Conservation (phyloP, 2,888 invertebrate genomes). For the Epirrhoe tristata region DNA sequence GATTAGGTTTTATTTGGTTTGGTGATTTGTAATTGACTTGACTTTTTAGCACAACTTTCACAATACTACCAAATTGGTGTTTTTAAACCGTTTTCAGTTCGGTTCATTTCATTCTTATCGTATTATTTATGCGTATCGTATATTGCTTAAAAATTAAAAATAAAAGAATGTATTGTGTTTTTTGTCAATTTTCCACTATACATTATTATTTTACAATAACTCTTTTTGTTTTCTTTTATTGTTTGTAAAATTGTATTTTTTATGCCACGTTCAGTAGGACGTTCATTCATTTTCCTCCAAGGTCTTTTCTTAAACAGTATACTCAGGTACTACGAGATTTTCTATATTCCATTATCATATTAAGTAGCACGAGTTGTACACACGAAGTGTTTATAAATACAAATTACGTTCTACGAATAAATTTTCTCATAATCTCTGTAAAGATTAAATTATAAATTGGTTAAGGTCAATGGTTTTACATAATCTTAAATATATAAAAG, state of each 20-base stretch:
- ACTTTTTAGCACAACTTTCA: constrained; percentile 18
- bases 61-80: constrained; percentile 17
- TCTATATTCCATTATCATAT: too few relatives aligned
- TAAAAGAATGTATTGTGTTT: not conserved
- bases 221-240: not conserved
- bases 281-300: too few relatives aligned
- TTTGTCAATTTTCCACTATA: not conserved
- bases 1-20: constrained; percentile 15
- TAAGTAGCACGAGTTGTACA: too few relatives aligned
- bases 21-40: constrained; percentile 4
- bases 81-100: constrained; percentile 1
- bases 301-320: too few relatives aligned
- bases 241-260: not conserved
- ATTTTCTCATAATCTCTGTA: not conserved
- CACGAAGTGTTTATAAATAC: not conserved
- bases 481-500: not conserved
- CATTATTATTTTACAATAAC: not conserved
- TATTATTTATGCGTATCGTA: constrained; percentile 12
- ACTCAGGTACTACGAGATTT: too few relatives aligned
- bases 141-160: not conserved
- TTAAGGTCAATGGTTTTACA: constrained; percentile 1
- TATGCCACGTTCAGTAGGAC: not conserved
- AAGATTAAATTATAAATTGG: not conserved
- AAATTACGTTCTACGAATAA: not conserved
- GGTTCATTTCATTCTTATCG: constrained; percentile 14